Evolutionary conservation across 2,888 invertebrate genomes (phyloP), one percentile per base, ranked within the genome.

Genomic region (Drosophila ustulata): DNA sequence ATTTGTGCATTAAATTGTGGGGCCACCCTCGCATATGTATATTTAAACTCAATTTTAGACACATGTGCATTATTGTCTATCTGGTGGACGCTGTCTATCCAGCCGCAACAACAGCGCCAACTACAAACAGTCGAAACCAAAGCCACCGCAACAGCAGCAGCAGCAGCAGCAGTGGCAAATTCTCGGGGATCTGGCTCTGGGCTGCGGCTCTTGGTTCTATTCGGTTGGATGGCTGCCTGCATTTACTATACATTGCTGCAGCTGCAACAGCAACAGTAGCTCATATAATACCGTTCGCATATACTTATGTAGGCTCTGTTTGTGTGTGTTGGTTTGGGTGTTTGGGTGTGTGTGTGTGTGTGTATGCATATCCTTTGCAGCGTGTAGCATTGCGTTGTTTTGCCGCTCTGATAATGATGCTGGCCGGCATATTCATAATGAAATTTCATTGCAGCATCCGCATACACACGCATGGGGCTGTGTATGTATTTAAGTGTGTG

Each of bases 61-160:
- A 83, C 77, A 88, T 90, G 80, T 89, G 88, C 88, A 81, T 89
- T 89, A 89, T 89, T 83, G 80, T 75, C 78, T 82, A 85, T 85
- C 83, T 78, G 88, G 80, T 71, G 85, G 77, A 80, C 77, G 89
- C 75, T 83, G 77, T 84, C 80, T 84, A 83, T 84, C 74, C 79
- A 55, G 86, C 85, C 85, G 78, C 88, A 85, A 78, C 83, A 86
- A 86, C 78, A 80, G 79, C 73, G 80, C 78, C 85, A 85, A 80
- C 83, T 82, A 75, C 82, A 84, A 82, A 82, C 73, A 82, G 72
- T 34, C 49, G 63, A 75, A 75, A 71, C 79, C 80, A 82, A 81
- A 87, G 82, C 84, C 87, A 87, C 82, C 84, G 75, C 87, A 87
- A 68, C 71, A 75, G 57, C 66, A 78, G 57, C 75, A 58, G 43